Conservation (phyloP, 2,113 vertebrate genomes). For the Poeciliopsis retropinna region DNA sequence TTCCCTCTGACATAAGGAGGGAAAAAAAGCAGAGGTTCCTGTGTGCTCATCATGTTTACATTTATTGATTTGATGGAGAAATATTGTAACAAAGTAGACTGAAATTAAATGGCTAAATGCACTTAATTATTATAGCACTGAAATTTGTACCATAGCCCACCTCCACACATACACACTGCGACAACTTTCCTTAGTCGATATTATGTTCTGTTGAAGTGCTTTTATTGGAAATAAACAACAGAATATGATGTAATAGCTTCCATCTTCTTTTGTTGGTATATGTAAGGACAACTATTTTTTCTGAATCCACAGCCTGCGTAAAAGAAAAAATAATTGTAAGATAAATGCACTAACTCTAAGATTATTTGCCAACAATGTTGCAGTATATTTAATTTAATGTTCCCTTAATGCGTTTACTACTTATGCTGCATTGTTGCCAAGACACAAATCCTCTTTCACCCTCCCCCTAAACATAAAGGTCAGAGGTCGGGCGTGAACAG, state of each 20-base stretch:
- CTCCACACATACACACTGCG: too few relatives aligned
- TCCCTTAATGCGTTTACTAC: constrained; percentile 1
- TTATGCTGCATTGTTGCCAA: constrained; percentile 7
- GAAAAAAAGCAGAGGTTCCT: too few relatives aligned
- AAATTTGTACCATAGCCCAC: too few relatives aligned
- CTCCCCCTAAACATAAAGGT: constrained; percentile 13
- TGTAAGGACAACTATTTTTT: background rate
- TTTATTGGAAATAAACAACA: background rate
- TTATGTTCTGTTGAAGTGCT: background rate
- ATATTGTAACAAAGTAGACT: background rate
- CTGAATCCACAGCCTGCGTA: background rate
- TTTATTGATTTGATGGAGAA: background rate
- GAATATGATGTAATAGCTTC: background rate
- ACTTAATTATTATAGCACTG: background rate
- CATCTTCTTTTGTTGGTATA: background rate
- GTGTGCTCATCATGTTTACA: background rate
- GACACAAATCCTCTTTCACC: constrained; percentile 39
- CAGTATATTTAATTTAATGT: background rate
- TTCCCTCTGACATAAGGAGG: too few relatives aligned
- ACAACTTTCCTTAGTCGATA: background rate
- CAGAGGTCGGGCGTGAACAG: constrained; percentile 35
- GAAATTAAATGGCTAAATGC: background rate
- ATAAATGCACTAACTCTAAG: too few relatives aligned
- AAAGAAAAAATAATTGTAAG: background rate
- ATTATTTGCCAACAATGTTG: background rate